These are phyloP conservation scores for Catostylus mosaicus DNA, from an alignment of 30 jellyfish, hydroid and myxozoan species.

Conservation along the genomic window DNA sequence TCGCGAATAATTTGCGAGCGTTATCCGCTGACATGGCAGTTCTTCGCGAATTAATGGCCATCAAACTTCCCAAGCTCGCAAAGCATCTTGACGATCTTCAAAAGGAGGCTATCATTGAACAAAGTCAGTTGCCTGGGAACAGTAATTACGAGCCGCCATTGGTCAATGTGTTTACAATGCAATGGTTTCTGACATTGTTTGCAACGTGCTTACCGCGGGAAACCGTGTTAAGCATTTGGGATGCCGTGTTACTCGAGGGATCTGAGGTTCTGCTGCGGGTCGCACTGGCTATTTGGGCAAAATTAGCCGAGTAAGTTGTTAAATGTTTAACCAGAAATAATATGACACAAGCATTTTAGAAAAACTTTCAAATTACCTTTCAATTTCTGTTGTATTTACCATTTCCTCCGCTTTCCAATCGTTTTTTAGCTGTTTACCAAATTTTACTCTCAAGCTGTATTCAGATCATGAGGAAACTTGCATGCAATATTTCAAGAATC, in stretches of 20 bases:
- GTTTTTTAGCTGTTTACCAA: no score
- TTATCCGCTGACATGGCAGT: slow-evolving; percentile 99
- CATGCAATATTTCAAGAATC: no score
- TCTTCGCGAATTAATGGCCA: slow-evolving; percentile 87
- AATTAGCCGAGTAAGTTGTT: slow-evolving; percentile 83
- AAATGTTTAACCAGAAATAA: no score
- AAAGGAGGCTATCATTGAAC: slow-evolving; percentile 71
- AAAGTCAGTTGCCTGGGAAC: slow-evolving; percentile 67
- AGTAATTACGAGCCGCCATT: slow-evolving; percentile 96
- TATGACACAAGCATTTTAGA: no score
- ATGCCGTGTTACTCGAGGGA: slow-evolving; percentile 95
- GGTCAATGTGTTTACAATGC: slow-evolving; percentile 96
- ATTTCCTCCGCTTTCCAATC: no score
- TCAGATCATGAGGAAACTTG: no score
- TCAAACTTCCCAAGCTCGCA: slow-evolving; percentile 84
- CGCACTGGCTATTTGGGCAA: slow-evolving; percentile 98
- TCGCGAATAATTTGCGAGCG: slow-evolving; percentile 96
- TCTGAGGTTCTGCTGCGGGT: slow-evolving; percentile 93
- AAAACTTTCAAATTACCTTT: no score
- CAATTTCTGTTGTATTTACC: no score
- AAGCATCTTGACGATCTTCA: slow-evolving; percentile 82
- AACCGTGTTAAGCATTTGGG: slow-evolving; percentile 96
- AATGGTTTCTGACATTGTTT: slow-evolving; percentile 94
- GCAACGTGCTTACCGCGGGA: slow-evolving; percentile 98
- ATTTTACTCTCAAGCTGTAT: no score